Conservation (phyloP, 2,888 invertebrate species). For the Plebejus argus region DNA sequence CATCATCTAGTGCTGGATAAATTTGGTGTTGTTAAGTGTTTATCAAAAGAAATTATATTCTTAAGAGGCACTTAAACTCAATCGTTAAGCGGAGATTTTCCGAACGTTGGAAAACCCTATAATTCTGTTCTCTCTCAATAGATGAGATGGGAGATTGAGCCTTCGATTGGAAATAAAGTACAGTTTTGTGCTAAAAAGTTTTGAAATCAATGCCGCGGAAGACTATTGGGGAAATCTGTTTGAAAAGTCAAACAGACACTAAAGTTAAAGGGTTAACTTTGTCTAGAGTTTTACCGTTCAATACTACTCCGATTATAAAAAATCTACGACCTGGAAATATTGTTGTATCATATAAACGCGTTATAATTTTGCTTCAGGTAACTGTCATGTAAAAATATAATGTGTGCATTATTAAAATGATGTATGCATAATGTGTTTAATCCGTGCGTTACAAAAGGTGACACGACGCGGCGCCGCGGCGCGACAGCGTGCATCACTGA, state of each 20-base stretch:
- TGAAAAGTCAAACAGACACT: background rate
- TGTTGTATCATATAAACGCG: background rate
- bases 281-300: background rate
- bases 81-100: slow-evolving; percentile 10
- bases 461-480: slow-evolving; percentile 50
- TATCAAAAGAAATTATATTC: background rate
- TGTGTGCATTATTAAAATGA: slow-evolving; percentile 35
- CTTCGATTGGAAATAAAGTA: slow-evolving; percentile 19
- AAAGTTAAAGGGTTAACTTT: background rate
- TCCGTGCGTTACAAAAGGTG: slow-evolving; percentile 49
- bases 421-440: slow-evolving; percentile 49
- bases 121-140: slow-evolving; percentile 5
- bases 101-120: background rate
- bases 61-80: background rate
- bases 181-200: slow-evolving; percentile 14
- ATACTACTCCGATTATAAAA: background rate
- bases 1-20: background rate
- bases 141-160: slow-evolving; percentile 16
- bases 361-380: background rate
- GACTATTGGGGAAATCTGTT: slow-evolving; percentile 17
- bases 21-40: background rate
- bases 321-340: background rate
- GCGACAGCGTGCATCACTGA: slow-evolving; percentile 46
- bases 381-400: background rate
- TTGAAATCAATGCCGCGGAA: slow-evolving; percentile 20